phyloP scores from a whole-genome alignment of 1,140 invertebrate species.

The Ceratoteleas bidentatus region DNA sequence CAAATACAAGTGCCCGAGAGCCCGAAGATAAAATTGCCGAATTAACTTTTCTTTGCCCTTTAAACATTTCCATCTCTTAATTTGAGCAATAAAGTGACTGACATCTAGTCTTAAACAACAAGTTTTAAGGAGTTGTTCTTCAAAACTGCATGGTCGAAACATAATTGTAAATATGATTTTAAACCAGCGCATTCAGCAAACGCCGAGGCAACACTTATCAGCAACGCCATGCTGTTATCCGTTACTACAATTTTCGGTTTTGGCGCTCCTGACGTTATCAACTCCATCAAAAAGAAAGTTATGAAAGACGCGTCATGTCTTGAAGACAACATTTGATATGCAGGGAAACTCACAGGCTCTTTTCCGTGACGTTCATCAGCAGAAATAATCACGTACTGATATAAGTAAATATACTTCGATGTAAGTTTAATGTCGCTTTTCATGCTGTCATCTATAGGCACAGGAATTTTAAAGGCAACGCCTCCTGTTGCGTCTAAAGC shows the following conservation, averaged over 20 bases:
- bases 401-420: slow-evolving; percentile 35
- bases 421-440: neutral
- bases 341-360: slow-evolving; percentile 6
- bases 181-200: slow-evolving; percentile 22
- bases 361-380: neutral
- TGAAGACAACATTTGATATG: slow-evolving; percentile 40
- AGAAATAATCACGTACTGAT: slow-evolving; percentile 25
- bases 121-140: slow-evolving; percentile 26
- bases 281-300: slow-evolving; percentile 29
- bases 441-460: neutral
- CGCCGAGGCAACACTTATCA: slow-evolving; percentile 29
- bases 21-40: slow-evolving; percentile 38
- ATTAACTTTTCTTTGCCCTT: slow-evolving; percentile 27
- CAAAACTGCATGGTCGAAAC: slow-evolving; percentile 25
- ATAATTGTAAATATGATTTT: slow-evolving; percentile 24
- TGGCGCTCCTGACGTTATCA: neutral
- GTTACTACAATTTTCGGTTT: slow-evolving; percentile 24
- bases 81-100: slow-evolving; percentile 47
- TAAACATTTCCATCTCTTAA: slow-evolving; percentile 43
- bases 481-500: slow-evolving; percentile 40
- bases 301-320: slow-evolving; percentile 38
- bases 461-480: slow-evolving; percentile 19
- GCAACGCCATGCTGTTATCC: slow-evolving; percentile 29
- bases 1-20: slow-evolving; percentile 37
- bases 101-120: too few species aligned